A percentile compares a stretch with the other conserved stretches of the same genome.
Evolutionary conservation across 2,888 invertebrate species (phyloP).

Genomic region (Ptilodon capucinus): DNA sequence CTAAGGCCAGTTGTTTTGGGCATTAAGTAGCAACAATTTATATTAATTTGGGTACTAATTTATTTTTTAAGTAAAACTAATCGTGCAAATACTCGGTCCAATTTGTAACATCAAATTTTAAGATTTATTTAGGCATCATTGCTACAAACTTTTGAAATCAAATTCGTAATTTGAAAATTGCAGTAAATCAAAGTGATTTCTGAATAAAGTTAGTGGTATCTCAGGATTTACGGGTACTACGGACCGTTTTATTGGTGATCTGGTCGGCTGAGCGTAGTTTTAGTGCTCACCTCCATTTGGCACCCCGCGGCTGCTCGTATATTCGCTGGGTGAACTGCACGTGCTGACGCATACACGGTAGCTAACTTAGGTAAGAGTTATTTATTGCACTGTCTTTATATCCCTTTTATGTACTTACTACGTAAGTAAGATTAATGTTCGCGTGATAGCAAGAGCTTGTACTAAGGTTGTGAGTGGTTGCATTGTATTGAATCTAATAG

Average conservation of each 20-base stretch:
- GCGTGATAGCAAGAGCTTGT: too few relatives aligned
- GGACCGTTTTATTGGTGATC: conserved; percentile 28
- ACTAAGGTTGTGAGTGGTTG: too few relatives aligned
- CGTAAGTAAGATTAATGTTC: background rate
- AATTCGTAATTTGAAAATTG: too few relatives aligned
- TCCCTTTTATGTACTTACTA: background rate
- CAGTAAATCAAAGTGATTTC: background rate
- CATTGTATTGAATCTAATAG: too few relatives aligned
- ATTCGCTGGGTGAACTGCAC: conserved; percentile 1
- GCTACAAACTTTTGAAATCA: too few relatives aligned
- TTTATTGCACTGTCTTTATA: background rate
- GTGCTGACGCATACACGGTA: background rate
- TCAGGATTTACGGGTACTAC: conserved; percentile 23
- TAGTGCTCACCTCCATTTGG: conserved; percentile 16
- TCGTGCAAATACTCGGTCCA: too few relatives aligned
- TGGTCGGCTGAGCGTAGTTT: conserved; percentile 9
- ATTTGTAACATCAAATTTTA: too few relatives aligned
- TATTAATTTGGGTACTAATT: background rate
- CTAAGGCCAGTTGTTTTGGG: background rate
- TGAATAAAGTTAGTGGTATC: conserved; percentile 14
- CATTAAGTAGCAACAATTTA: background rate
- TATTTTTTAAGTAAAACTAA: too few relatives aligned
- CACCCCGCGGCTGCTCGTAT: conserved; percentile 6
- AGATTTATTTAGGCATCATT: too few relatives aligned
- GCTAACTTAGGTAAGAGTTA: background rate